Conservation (phyloP, 92 coral and sea anemone genomes). For the Paragorgia papillata region DNA sequence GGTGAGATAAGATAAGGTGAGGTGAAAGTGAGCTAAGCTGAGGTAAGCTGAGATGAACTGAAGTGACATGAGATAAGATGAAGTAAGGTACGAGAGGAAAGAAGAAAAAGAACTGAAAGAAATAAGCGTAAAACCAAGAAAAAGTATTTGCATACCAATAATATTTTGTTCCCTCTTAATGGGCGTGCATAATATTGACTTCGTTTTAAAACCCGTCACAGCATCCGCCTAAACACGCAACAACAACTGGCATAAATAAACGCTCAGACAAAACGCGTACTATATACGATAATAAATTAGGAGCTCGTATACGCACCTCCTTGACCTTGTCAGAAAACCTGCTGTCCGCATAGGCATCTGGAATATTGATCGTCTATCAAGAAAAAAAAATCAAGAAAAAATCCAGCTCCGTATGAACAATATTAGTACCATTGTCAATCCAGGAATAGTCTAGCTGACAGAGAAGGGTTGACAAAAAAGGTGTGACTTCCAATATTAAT, state of each 20-base stretch:
- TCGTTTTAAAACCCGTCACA: conserved; percentile 80
- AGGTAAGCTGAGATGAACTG: no score
- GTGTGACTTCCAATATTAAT: no score
- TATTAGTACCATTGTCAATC: no score
- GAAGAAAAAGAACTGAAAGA: neutral
- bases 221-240: conserved; percentile 67
- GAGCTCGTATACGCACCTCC: neutral
- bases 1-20: neutral
- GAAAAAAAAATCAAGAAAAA: conserved; percentile 4
- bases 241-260: neutral
- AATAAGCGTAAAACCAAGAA: no score
- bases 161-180: conserved; percentile 76
- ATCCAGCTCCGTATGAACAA: no score
- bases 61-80: neutral
- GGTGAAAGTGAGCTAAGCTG: neutral
- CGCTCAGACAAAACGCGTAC: neutral
- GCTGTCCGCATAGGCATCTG: conserved; percentile 88
- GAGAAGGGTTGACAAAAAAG: no score
- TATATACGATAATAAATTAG: neutral
- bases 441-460: no score
- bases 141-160: conserved; percentile 63
- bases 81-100: neutral
- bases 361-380: conserved; percentile 77
- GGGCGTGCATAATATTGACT: conserved; percentile 91
- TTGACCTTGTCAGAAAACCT: conserved; percentile 81